These are phyloP conservation scores for Drosophila nigrodunni DNA, from an alignment of 1,140 invertebrate species.

Conservation along the genomic window DNA sequence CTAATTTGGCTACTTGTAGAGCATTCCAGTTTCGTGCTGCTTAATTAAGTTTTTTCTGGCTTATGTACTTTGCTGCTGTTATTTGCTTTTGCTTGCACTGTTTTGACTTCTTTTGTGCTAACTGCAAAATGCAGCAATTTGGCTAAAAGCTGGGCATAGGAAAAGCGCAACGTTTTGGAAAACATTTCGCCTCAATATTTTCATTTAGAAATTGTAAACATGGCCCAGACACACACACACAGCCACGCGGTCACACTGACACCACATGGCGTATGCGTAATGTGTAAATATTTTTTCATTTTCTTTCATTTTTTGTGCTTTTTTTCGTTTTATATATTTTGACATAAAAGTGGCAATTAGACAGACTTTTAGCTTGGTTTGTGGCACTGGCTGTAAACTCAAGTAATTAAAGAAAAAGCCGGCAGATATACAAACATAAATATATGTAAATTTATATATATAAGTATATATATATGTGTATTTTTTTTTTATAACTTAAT, in stretches of 20 bases:
- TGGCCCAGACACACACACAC: constrained; percentile 59
- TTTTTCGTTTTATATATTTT: constrained; percentile 37
- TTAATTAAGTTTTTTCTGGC: constrained; percentile 12
- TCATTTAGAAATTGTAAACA: constrained; percentile 67
- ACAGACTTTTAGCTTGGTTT: constrained; percentile 37
- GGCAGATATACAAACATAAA: constrained; percentile 28
- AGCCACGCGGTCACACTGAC: neutral
- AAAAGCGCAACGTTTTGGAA: constrained; percentile 68
- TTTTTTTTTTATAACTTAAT: constrained; percentile 70
- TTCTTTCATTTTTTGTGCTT: constrained; percentile 29
- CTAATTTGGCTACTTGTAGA: neutral
- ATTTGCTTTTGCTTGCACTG: constrained; percentile 5
- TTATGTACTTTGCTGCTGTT: constrained; percentile 11
- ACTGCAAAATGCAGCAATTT: constrained; percentile 67
- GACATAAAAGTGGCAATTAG: constrained; percentile 77
- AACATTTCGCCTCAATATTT: constrained; percentile 61
- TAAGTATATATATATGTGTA: neutral
- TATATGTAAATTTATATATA: neutral
- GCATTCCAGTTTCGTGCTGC: constrained; percentile 8
- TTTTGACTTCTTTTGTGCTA: constrained; percentile 44
- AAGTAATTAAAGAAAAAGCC: constrained; percentile 74
- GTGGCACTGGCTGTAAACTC: constrained; percentile 57
- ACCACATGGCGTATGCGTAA: constrained; percentile 77
- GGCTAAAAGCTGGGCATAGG: constrained; percentile 71
- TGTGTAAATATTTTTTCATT: constrained; percentile 50